Percentiles rank a stretch among this genome's conserved stretches.
Conservation (phyloP, 2,113 vertebrate genomes). For the Andinoacara biseriatus region DNA sequence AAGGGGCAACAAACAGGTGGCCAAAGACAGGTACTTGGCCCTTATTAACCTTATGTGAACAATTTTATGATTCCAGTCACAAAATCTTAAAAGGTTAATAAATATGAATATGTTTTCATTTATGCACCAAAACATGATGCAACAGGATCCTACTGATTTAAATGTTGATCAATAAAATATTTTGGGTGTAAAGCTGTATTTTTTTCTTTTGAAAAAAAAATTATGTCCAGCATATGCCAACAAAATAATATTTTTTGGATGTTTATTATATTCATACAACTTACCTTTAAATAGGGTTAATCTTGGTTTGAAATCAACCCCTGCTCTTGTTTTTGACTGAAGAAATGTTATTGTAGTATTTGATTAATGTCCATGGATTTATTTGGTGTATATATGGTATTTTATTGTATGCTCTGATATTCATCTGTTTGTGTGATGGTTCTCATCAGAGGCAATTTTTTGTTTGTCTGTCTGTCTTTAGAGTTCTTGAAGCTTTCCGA, state of each 20-base stretch:
- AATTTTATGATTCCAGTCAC: background rate
- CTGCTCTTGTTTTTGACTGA: background rate
- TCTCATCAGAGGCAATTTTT: background rate
- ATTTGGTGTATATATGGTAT: background rate
- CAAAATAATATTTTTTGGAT: too few species aligned
- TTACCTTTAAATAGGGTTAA: background rate
- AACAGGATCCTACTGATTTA: too few species aligned
- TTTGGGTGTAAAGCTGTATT: too few species aligned
- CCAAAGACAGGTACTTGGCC: background rate
- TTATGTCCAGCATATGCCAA: too few species aligned
- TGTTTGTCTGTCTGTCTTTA: constrained; percentile 8
- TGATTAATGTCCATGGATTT: background rate
- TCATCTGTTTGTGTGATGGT: background rate
- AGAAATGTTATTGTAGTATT: constrained; percentile 2
- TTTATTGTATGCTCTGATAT: background rate
- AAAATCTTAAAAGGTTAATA: background rate
- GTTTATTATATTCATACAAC: too few species aligned
- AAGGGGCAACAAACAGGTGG: background rate
- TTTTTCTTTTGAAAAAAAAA: too few species aligned
- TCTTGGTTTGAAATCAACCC: background rate
- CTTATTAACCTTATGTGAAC: background rate
- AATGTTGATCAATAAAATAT: too few species aligned
- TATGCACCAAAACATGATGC: too few species aligned
- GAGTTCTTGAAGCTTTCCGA: constrained; percentile 39
- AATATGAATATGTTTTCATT: too few species aligned